Evolutionary conservation across 2,888 invertebrate species (phyloP).

Genomic region (Alloscopus bannaensis): DNA sequence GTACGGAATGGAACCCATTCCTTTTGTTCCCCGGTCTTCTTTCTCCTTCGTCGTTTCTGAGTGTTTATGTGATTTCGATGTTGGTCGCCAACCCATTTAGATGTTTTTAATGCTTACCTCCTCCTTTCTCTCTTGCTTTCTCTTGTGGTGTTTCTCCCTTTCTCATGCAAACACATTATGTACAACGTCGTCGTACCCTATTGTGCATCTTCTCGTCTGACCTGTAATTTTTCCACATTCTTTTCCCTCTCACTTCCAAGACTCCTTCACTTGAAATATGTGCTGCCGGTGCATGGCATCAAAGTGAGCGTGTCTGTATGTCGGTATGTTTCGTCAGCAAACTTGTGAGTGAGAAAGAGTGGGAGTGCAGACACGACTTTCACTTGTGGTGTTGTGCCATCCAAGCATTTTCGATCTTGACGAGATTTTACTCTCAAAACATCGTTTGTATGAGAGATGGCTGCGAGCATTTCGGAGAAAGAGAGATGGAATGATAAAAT

Average conservation of each 20-base stretch:
- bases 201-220: too few relatives aligned
- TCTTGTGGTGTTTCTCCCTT: conserved; percentile 32
- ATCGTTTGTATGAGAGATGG: conserved; percentile 43
- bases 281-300: too few relatives aligned
- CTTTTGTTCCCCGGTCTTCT: conserved; percentile 52
- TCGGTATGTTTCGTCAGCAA: too few relatives aligned
- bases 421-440: conserved; percentile 49
- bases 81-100: conserved; percentile 51
- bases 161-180: background rate
- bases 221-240: conserved; percentile 6
- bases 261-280: too few relatives aligned
- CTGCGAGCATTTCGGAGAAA: conserved; percentile 27
- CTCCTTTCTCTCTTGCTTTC: too few relatives aligned
- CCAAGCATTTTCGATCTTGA: conserved; percentile 10
- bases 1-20: conserved; percentile 47
- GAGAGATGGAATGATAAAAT: conserved; percentile 28
- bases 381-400: background rate
- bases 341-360: background rate
- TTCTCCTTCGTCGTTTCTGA: conserved; percentile 23
- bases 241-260: background rate
- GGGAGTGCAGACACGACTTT: background rate
- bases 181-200: background rate
- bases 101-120: conserved; percentile 49
- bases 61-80: conserved; percentile 54
- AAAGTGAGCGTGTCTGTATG: too few relatives aligned